A percentile compares a stretch with the other conserved stretches of the same genome.
Evolutionary conservation across 2,113 vertebrate genomes (phyloP).

Genomic region (Psophia crepitans): DNA sequence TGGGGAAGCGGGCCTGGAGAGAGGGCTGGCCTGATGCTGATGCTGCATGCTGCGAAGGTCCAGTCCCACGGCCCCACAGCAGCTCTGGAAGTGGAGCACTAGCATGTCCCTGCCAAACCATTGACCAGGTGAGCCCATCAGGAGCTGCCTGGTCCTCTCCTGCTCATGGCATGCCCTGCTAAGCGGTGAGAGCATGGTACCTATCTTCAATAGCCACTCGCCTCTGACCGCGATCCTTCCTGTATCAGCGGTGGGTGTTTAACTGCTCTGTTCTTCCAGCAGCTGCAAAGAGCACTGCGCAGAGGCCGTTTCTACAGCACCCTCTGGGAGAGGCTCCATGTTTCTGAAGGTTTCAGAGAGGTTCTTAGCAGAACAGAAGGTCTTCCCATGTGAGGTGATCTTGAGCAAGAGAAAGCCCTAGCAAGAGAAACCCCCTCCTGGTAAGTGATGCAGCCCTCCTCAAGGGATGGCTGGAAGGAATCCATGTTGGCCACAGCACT

Average conservation of each 20-base stretch:
- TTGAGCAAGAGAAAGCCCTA: not conserved
- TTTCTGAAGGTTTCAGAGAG: not conserved
- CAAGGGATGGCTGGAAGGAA: not conserved
- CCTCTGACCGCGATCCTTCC: not conserved
- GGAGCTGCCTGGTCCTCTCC: not conserved
- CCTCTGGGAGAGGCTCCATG: not conserved
- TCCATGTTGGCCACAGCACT: not conserved
- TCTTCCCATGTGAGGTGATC: not conserved
- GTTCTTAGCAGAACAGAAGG: not conserved
- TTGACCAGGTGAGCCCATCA: not conserved
- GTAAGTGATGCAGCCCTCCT: not conserved
- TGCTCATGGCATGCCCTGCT: not conserved
- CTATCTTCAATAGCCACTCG: not conserved
- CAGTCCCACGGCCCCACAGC: rapidly evolving
- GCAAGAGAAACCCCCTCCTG: not conserved
- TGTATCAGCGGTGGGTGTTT: not conserved
- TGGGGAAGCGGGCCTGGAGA: not conserved
- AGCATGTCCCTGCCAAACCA: not conserved
- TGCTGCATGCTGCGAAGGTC: not conserved
- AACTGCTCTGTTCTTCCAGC: not conserved
- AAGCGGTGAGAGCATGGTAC: not conserved
- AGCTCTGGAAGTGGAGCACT: not conserved
- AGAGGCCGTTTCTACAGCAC: not conserved
- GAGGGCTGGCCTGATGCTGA: not conserved
- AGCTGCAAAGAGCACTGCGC: not conserved